These are phyloP conservation scores for Erebia aethiops DNA, from an alignment of 2,888 invertebrate species.

Conservation along the genomic window DNA sequence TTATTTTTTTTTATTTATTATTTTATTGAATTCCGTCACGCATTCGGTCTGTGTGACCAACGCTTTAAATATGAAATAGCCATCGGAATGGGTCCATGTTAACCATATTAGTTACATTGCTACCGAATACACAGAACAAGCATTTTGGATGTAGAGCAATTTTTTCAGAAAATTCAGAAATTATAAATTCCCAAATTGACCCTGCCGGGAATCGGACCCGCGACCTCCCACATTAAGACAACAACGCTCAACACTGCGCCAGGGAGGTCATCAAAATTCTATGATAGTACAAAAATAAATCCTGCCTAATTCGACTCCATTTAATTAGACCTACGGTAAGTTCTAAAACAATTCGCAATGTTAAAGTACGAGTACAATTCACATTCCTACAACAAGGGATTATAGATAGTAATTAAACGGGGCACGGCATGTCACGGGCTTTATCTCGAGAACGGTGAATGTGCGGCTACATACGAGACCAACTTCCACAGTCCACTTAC, in stretches of 20 bases:
- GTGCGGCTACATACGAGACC: background rate
- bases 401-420: constrained; percentile 33
- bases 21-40: background rate
- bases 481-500: background rate
- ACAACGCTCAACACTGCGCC: too few relatives aligned
- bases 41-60: background rate
- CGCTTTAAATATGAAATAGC: background rate
- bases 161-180: too few relatives aligned
- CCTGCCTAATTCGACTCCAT: background rate
- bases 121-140: background rate
- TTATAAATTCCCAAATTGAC: too few relatives aligned
- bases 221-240: too few relatives aligned
- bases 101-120: background rate
- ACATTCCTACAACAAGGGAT: constrained; percentile 15
- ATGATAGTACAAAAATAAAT: too few relatives aligned
- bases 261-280: too few relatives aligned
- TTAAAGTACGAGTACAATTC: constrained; percentile 9
- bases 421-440: constrained; percentile 25
- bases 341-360: constrained; percentile 1
- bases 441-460: constrained; percentile 21
- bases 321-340: background rate
- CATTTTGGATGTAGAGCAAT: background rate
- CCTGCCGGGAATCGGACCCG: too few relatives aligned
- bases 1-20: too few relatives aligned
- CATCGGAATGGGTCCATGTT: background rate